These are phyloP conservation scores for Dipodomys merriami DNA, from an alignment of 2,113 vertebrate genomes.

Conservation along the genomic window DNA sequence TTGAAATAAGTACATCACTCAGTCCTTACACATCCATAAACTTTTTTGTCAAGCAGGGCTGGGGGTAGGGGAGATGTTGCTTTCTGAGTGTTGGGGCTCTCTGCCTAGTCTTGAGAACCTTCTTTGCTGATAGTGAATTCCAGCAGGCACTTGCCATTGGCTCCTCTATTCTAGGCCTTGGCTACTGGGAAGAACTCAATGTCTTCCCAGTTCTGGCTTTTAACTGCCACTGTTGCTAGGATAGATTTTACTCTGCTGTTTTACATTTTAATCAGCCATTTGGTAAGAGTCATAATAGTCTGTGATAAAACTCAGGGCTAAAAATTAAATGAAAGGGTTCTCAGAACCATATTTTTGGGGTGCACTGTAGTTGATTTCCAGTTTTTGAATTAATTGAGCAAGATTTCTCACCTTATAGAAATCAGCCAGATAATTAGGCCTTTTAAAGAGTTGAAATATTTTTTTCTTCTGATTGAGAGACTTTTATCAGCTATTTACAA, in stretches of 20 bases:
- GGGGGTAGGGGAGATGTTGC: neutral
- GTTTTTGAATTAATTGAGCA: constrained; percentile 54
- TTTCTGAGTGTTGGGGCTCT: neutral
- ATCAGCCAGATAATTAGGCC: constrained; percentile 42
- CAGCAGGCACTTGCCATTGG: neutral
- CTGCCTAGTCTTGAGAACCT: neutral
- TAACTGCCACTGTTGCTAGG: neutral
- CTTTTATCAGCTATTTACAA: constrained; percentile 7
- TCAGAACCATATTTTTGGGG: neutral
- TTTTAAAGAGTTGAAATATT: neutral
- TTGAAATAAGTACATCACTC: constrained; percentile 1
- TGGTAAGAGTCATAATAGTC: neutral
- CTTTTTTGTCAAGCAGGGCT: neutral
- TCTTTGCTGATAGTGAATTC: neutral
- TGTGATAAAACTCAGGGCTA: constrained; percentile 15
- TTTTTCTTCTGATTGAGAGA: neutral
- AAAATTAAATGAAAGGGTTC: neutral
- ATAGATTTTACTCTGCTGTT: neutral
- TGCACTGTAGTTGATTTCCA: neutral
- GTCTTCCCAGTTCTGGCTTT: neutral
- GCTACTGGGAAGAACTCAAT: neutral
- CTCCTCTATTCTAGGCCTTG: neutral
- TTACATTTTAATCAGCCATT: constrained; percentile 16
- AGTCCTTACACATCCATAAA: no score
- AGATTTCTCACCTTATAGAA: constrained; percentile 1